A percentile compares a stretch with the other conserved stretches of the same genome.
Conservation (phyloP, 2,888 invertebrate species). For the Caenorhabditis doughertyi region DNA sequence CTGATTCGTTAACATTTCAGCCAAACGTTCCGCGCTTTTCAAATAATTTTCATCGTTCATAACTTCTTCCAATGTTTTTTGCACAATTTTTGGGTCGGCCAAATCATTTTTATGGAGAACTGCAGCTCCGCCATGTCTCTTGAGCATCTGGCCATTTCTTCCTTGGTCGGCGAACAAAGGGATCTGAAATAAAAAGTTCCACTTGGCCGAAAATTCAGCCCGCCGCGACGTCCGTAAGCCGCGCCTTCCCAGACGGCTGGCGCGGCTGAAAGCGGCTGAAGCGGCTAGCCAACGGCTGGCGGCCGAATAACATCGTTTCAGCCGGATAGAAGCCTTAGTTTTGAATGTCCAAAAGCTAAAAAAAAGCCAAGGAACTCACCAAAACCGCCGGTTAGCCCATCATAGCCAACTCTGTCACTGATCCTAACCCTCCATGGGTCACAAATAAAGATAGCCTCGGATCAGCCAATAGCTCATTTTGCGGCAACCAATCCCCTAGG, state of each 20-base stretch:
- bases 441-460: conserved; percentile 19
- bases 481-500: conserved; percentile 50
- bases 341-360: too few relatives aligned
- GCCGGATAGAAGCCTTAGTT: too few relatives aligned
- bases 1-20: conserved; percentile 29
- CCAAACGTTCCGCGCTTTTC: conserved; percentile 20
- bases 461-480: conserved; percentile 35
- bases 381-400: conserved; percentile 32
- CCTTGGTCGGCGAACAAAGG: conserved; percentile 45
- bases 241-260: too few relatives aligned
- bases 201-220: too few relatives aligned
- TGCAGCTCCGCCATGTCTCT: conserved; percentile 33
- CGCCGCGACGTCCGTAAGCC: too few relatives aligned
- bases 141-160: conserved; percentile 47
- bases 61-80: conserved; percentile 8
- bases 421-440: conserved; percentile 50
- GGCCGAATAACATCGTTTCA: too few relatives aligned
- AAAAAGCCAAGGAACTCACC: too few relatives aligned
- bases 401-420: conserved; percentile 33
- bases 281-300: too few relatives aligned
- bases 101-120: conserved; percentile 26
- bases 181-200: too few relatives aligned
- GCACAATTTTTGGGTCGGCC: conserved; percentile 1
- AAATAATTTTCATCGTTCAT: conserved; percentile 8
- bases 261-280: too few relatives aligned